Percentiles rank a stretch among this genome's conserved stretches.
phyloP scores from a whole-genome alignment of 2,113 vertebrate species.

The Gymnarchus niloticus region DNA sequence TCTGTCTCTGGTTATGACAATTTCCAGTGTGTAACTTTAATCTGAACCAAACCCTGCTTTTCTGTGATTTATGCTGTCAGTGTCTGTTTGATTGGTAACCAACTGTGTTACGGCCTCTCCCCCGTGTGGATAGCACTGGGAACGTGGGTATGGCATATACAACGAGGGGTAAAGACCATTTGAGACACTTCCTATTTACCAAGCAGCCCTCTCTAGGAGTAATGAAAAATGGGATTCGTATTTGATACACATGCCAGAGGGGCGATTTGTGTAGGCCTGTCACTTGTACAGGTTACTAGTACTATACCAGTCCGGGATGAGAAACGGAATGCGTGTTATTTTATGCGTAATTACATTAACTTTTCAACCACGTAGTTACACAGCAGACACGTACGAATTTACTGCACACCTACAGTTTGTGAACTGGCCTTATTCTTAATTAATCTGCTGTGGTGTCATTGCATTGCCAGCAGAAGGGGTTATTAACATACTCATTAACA shows the following conservation, averaged over 20 bases:
- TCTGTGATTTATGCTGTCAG: background rate
- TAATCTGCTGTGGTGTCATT: background rate
- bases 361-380: background rate
- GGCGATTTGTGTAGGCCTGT: background rate
- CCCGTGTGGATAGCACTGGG: slow-evolving; percentile 33
- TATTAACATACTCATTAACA: background rate
- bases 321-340: background rate
- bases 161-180: background rate
- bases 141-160: background rate
- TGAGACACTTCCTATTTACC: background rate
- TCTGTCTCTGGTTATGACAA: background rate
- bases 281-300: background rate
- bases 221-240: background rate
- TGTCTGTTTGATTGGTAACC: background rate
- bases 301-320: background rate
- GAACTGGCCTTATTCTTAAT: no score
- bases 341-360: background rate
- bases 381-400: background rate
- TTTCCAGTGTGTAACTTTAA: background rate
- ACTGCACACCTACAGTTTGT: no score
- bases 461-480: background rate
- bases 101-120: slow-evolving; percentile 29
- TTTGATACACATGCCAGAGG: background rate
- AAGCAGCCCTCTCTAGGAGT: background rate
- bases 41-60: background rate